Evolutionary conservation across 2,888 invertebrate genomes (phyloP), one percentile per base, ranked within the genome.

Genomic region (Blera fallax): DNA sequence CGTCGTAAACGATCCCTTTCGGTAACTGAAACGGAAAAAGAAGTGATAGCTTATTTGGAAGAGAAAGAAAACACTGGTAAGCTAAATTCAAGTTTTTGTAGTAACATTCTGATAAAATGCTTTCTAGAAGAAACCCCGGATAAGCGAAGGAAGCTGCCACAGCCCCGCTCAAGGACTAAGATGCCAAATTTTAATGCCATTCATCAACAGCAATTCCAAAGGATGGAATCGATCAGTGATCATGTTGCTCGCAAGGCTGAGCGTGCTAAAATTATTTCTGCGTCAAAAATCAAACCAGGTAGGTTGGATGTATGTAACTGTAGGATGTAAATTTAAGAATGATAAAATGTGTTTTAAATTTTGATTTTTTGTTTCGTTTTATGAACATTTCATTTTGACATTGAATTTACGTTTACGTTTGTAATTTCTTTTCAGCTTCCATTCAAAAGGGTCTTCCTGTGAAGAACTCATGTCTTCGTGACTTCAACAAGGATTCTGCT

Each of bases 101-200:
- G 10, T 4, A 7, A 3, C 5, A 6, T 87, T 8, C 8, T 14
- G 8, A n/a, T 5, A 3, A 4, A 37, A 18, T 18, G 21, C n/a
- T 48, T 64, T 16, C 10, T 62, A 54, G 56, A 27, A 24, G 32
- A n/a, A 2, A 50, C 76, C 10, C 37, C 72, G 0, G 64, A 54
- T 8, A 74, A 74, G 10, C 60, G 60, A 27, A 34, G 45, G 7
- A 81, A 77, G 48, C 18, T 64, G 11, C 48, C 24, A 3, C 45
- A 54, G 11, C 81, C 87, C 18, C 54, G 58, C 11, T 52, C 89
- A 0, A 92, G 93, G 54, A 94, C 92, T 4, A 94, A 94, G 91
- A 90, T 95, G 89, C 96, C 96, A 0, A 94, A 96, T 91, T 96
- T 96, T 90, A 93, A 94, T 0, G 93, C 94, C 3, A 93, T 96